Percentiles rank a stretch among this genome's conserved stretches.
Conservation (phyloP, 2,113 vertebrate genomes). For the Centropus unirufus region DNA sequence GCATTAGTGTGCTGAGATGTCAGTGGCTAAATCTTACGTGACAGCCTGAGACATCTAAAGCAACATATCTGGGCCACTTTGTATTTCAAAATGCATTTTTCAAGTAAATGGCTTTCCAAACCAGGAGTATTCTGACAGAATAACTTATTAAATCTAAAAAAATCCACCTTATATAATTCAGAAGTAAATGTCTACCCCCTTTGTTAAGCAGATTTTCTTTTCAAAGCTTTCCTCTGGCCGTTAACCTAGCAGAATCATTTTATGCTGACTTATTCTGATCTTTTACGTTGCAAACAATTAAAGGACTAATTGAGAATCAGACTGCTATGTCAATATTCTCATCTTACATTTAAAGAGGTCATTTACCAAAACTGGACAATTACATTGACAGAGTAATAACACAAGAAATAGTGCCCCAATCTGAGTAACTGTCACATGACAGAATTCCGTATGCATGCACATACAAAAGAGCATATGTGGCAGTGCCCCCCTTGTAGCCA, state of each 20-base stretch:
- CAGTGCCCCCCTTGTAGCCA: not conserved
- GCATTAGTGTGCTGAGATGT: not conserved
- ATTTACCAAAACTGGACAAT: not conserved
- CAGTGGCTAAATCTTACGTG: not conserved
- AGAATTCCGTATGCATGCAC: not conserved
- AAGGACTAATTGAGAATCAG: not conserved
- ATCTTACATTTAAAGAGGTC: not conserved
- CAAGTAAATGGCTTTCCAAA: not conserved
- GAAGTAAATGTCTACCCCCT: not conserved
- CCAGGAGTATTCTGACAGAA: not conserved
- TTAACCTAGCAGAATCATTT: not conserved
- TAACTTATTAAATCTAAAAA: not conserved
- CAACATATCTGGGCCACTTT: too few species aligned
- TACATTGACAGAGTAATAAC: not conserved
- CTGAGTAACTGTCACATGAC: not conserved
- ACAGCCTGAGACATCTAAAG: not conserved
- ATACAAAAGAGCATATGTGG: not conserved
- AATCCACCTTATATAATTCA: not conserved
- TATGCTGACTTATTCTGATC: not conserved
- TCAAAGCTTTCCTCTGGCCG: not conserved
- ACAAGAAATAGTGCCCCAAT: not conserved
- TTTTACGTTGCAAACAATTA: slow-evolving; percentile 13
- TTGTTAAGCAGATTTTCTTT: not conserved
- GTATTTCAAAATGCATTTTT: not conserved
- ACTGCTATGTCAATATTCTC: not conserved